Percentiles rank a stretch among this genome's conserved stretches.
Evolutionary conservation across 2,888 invertebrate genomes (phyloP).

Genomic region (Loripinus fragilis): DNA sequence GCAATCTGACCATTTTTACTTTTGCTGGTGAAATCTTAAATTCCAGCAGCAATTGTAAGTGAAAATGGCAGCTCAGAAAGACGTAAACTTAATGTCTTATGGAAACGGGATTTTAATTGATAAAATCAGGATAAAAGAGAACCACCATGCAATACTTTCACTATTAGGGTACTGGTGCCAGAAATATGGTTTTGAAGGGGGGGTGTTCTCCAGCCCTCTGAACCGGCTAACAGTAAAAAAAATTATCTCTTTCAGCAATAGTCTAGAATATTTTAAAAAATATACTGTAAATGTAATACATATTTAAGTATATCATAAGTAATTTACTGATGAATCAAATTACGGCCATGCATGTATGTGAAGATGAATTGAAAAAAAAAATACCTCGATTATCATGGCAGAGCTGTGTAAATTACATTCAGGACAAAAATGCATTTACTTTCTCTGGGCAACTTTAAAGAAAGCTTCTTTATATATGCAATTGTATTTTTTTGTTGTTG

Average conservation of each 20-base stretch:
- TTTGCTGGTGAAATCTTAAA: not conserved
- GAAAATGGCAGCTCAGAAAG: conserved; percentile 1
- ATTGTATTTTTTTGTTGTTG: no score
- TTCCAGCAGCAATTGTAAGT: not conserved
- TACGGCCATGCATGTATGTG: no score
- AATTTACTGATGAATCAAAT: no score
- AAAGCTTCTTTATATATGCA: no score
- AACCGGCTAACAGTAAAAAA: not conserved
- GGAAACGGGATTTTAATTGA: not conserved
- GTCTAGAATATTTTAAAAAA: not conserved
- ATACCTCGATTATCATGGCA: no score
- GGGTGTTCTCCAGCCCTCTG: not conserved
- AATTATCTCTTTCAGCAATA: not conserved
- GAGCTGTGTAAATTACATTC: no score
- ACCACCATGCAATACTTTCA: not conserved
- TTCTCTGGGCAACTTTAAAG: no score
- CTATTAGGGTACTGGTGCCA: not conserved
- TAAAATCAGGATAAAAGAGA: not conserved
- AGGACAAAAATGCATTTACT: no score
- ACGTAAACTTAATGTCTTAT: not conserved
- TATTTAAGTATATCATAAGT: no score
- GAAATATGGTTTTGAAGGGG: not conserved
- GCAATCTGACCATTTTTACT: not conserved
- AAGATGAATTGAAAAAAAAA: no score
- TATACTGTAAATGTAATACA: no score